Base-by-base conservation (phyloP, 2,888 invertebrate genomes). In the Morpho achilles region DNA sequence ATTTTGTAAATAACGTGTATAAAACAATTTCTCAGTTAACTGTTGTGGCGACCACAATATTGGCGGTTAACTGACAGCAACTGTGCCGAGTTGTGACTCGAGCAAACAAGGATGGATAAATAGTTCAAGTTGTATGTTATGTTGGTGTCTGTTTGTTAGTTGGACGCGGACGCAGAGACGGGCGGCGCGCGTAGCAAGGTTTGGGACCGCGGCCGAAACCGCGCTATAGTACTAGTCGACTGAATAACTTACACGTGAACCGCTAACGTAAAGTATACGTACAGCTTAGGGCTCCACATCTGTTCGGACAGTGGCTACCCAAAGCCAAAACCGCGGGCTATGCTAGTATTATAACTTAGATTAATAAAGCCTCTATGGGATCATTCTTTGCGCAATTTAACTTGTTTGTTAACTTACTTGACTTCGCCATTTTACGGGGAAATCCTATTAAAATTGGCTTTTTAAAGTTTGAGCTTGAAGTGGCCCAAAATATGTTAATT, bases 161-260 rank as follows among this genome's bases (percentile, higher is more conserved):
- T 69, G 69, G 70, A 65, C 62, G 70, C 61, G 59, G 63, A 53
- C 47, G 65, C 66, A 67, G 67, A 42, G 67, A 47, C 46, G 59
- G 60, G 62, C 67, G 71, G 60, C 70, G 62, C 58, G 59, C 61
- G 65, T 55, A 56, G 56, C 62, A 69, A 77, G 77, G 77, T 77
- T 58, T 59, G 66, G 49, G 43, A 23, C 43, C 57, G 42, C 50
- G 58, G 52, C 53, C 49, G 53, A 53, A 47, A 42, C 44, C 60
- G 51, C 42, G 43, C 50, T 54, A 45, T 48, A 23, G n/a, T 50
- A 56, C 41, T 53, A 49, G 53, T 53, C 43, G 32, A 44, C 48
- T 22, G 52, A 58, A 53, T 52, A 10, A 42, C 44, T 48, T 44
- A 52, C 52, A 42, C 41, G n/a, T 32, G 8, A 43, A 47, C 23